Evolutionary conservation across 2,888 invertebrate species (phyloP).

Genomic region (Cyrtodaria siliqua): DNA sequence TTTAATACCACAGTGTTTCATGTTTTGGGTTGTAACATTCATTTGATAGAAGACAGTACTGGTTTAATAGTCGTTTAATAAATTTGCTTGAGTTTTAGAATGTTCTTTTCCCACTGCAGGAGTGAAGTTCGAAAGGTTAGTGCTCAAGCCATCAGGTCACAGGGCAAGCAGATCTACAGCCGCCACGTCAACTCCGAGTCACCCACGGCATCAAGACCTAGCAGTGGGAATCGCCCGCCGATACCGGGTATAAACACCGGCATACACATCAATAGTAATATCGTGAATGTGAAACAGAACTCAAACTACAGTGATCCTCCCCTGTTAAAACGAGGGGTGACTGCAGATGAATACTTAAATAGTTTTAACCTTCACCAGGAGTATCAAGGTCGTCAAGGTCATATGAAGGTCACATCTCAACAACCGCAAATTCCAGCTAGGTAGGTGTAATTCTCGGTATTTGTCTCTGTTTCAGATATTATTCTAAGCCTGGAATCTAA

Average conservation of each 20-base stretch:
- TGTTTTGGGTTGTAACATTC: no score
- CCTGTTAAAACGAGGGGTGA: conserved; percentile 62
- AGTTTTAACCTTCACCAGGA: conserved; percentile 74
- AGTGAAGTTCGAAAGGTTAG: conserved; percentile 29
- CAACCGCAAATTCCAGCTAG: neutral
- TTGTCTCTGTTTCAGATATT: neutral
- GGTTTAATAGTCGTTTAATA: no score
- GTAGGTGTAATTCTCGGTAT: neutral
- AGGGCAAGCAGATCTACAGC: conserved; percentile 51
- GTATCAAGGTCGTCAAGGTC: conserved; percentile 75
- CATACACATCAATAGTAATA: conserved; percentile 13
- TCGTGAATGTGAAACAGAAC: conserved; percentile 47
- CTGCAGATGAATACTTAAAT: conserved; percentile 54
- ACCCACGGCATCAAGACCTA: conserved; percentile 55
- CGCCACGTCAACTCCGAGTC: conserved; percentile 47
- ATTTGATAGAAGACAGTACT: no score
- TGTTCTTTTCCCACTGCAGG: no score
- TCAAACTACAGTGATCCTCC: conserved; percentile 56
- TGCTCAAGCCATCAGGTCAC: conserved; percentile 32
- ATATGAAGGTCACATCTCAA: conserved; percentile 56
- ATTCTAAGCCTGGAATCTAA: no score
- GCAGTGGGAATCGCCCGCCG: conserved; percentile 34
- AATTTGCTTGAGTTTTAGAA: no score
- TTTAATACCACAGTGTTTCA: no score
- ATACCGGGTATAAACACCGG: conserved; percentile 7